Evolutionary conservation across 2,797 vertebrate species (phyloP).

Genomic region (Lagodon rhomboides): DNA sequence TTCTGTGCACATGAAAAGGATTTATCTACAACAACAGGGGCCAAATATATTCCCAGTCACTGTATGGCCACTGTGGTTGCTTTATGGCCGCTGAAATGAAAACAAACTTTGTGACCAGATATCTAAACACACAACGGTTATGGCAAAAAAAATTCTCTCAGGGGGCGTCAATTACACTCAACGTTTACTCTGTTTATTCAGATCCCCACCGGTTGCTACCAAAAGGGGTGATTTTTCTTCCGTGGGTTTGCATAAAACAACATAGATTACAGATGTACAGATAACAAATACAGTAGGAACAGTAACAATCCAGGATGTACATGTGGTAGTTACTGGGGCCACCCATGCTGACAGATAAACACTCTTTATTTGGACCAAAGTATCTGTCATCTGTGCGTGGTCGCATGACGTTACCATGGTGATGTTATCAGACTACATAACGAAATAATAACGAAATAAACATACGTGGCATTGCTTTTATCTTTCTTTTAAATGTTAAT

Average conservation of each 20-base stretch:
- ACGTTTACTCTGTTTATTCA: slow-evolving; percentile 71
- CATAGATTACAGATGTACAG: slow-evolving; percentile 67
- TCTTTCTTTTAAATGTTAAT: background rate
- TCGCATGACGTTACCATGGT: slow-evolving; percentile 30
- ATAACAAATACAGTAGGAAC: slow-evolving; percentile 66
- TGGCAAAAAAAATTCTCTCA: slow-evolving; percentile 47
- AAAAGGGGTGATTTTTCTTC: slow-evolving; percentile 55
- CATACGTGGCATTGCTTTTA: slow-evolving; percentile 15
- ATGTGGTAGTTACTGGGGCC: slow-evolving; percentile 51
- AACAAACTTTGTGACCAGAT: slow-evolving; percentile 83
- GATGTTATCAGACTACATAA: slow-evolving; percentile 20
- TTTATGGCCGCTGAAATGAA: slow-evolving; percentile 75
- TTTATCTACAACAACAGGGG: slow-evolving; percentile 69
- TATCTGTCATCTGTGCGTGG: slow-evolving; percentile 30
- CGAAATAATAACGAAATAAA: slow-evolving; percentile 10
- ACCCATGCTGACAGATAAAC: slow-evolving; percentile 59
- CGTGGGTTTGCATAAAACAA: slow-evolving; percentile 62
- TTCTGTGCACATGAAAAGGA: slow-evolving; percentile 66
- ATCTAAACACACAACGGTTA: slow-evolving; percentile 77
- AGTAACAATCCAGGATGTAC: slow-evolving; percentile 49
- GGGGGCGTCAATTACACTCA: slow-evolving; percentile 68
- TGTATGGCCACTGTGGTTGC: slow-evolving; percentile 75
- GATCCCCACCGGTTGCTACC: slow-evolving; percentile 69
- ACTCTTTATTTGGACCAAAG: slow-evolving; percentile 43
- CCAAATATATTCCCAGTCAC: slow-evolving; percentile 72